A percentile compares a stretch with the other conserved stretches of the same genome.
Conservation (phyloP, 2,888 invertebrate genomes). For the Celastrina argiolus region DNA sequence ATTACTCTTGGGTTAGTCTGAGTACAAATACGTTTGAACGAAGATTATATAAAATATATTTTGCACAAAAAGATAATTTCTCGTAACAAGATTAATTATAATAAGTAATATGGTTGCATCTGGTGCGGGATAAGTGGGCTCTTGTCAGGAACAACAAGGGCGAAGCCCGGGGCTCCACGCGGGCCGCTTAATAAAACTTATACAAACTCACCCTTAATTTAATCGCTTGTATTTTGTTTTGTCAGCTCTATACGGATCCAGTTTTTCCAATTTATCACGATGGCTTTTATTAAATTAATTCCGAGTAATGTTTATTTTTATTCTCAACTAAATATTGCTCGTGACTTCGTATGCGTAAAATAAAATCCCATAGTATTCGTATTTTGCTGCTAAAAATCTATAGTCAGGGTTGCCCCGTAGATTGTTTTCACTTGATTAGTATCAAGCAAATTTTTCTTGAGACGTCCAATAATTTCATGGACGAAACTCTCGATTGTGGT, state of each 20-base stretch:
- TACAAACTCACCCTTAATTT: conserved; percentile 6
- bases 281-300: conserved; percentile 4
- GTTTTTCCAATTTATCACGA: conserved; percentile 7
- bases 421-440: too few species aligned
- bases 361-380: too few species aligned
- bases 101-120: conserved; percentile 17
- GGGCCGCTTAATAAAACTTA: conserved; percentile 15
- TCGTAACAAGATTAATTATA: conserved; percentile 14
- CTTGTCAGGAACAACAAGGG: conserved; percentile 14
- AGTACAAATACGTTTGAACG: too few species aligned
- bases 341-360: too few species aligned
- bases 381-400: too few species aligned
- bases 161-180: conserved; percentile 8
- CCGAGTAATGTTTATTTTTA: not conserved
- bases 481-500: too few species aligned
- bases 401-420: too few species aligned
- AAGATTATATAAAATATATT: not conserved
- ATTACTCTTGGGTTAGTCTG: not conserved
- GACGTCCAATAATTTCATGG: too few species aligned
- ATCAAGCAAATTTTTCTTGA: too few species aligned
- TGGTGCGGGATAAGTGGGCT: conserved; percentile 6
- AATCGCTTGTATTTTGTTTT: conserved; percentile 2
- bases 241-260: conserved; percentile 8
- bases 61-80: not conserved
- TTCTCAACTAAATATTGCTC: too few species aligned